Conservation (phyloP, 2,888 invertebrate species). For the Leptinotarsa haldemani region DNA sequence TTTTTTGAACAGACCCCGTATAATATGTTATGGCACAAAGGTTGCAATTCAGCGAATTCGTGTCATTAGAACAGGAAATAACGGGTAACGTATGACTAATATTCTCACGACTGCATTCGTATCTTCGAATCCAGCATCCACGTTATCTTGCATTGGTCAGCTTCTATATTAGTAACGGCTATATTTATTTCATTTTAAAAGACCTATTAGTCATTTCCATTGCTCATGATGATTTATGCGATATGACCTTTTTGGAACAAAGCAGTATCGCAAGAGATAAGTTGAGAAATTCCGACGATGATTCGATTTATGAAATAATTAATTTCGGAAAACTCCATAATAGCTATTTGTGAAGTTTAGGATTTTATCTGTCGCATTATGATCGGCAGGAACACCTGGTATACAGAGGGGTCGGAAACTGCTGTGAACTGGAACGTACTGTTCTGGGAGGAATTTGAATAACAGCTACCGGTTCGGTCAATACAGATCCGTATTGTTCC, state of each 20-base stretch:
- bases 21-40: no score
- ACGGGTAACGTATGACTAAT: neutral
- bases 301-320: no score
- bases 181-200: neutral
- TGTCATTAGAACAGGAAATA: conserved; percentile 7
- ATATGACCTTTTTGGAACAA: neutral
- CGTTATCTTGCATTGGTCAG: neutral
- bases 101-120: neutral
- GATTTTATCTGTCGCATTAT: no score
- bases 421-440: no score
- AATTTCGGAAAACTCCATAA: no score
- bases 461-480: no score
- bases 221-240: neutral
- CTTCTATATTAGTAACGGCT: neutral
- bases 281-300: neutral
- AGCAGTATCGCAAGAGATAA: neutral
- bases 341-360: no score
- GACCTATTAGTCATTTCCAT: neutral
- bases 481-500: no score
- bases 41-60: neutral
- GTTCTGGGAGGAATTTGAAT: no score
- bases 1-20: no score
- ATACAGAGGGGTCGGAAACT: no score
- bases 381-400: no score
- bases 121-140: neutral